Evolutionary conservation across 2,797 vertebrate genomes (phyloP), one percentile per base, ranked within the genome.

Genomic region (Falco cherrug): DNA sequence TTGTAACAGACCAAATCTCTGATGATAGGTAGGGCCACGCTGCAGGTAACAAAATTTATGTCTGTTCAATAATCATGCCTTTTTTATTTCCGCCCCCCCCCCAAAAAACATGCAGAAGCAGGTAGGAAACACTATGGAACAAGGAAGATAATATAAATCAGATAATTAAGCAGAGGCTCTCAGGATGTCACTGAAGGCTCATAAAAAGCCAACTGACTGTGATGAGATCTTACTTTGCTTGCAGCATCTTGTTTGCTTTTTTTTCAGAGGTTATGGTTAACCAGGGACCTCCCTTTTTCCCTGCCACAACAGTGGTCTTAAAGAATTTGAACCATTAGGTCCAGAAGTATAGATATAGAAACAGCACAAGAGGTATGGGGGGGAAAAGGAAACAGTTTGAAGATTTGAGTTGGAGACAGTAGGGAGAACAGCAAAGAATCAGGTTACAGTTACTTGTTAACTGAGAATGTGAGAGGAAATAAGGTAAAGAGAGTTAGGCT

Each of bases 81-180:
- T 41, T 57, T 12, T 41, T 6, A 41, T 35, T 35, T 35, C 35
- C 35, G n/a, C 35, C 35, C 35, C 35, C 35, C 35, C 35, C 35
- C 35, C 35, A 35, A 35, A 35, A 39, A 88, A 43, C 51, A 80
- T 35, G 26, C 5, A 87, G 57, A 93, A 78, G 47, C n/a, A 88
- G 29, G 69, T 48, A 81, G 88, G 67, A 94, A 95, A 82, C n/a
- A 50, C 10, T 57, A 61, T 11, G 81, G 24, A 86, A 91, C 26
- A 83, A 56, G 24, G 87, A 87, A 80, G 68, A 51, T 39, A 68
- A 86, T 54, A 88, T 53, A 88, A 75, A 95, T 86, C 76, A 90
- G 31, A 31, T 60, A 80, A 93, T 88, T 86, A 93, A 65, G 47
- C 50, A 91, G 57, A 86, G 81, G 47, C 15, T 93, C 76, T 93